phyloP scores from a whole-genome alignment of 2,888 invertebrate species.

The Amblyteles armatorius region DNA sequence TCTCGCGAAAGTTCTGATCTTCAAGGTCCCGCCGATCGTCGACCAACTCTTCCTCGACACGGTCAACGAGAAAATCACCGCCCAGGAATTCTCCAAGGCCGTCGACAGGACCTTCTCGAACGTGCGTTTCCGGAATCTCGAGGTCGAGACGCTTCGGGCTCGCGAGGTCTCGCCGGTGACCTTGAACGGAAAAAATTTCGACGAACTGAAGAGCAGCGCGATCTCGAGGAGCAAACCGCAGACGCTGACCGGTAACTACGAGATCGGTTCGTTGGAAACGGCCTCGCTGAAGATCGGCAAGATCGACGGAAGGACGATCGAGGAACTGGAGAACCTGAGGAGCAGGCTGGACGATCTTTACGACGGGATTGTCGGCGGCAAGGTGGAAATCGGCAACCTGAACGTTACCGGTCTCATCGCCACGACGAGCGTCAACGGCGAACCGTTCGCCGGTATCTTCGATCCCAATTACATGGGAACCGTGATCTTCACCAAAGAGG shows the following conservation, averaged over 20 bases:
- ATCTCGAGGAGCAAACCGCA: conserved; percentile 67
- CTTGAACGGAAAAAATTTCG: conserved; percentile 71
- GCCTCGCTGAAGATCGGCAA: conserved; percentile 60
- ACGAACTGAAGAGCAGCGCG: conserved; percentile 59
- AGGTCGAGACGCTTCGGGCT: conserved; percentile 83
- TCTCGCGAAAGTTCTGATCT: conserved; percentile 69
- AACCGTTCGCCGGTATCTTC: conserved; percentile 67
- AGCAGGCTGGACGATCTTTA: conserved; percentile 59
- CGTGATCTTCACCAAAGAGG: conserved; percentile 69
- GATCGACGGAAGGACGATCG: conserved; percentile 70
- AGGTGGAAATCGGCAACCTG: conserved; percentile 67
- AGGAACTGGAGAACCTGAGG: conserved; percentile 67
- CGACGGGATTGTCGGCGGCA: conserved; percentile 67
- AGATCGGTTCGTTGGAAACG: conserved; percentile 69
- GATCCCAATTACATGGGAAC: conserved; percentile 60
- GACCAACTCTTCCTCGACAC: conserved; percentile 70
- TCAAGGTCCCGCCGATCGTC: conserved; percentile 70
- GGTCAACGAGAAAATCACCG: conserved; percentile 70
- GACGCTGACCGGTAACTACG: conserved; percentile 68
- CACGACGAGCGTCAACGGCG: conserved; percentile 76
- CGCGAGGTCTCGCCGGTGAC: conserved; percentile 71
- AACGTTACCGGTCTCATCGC: conserved; percentile 77
- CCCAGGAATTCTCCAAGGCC: conserved; percentile 69
- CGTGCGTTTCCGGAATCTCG: conserved; percentile 85
- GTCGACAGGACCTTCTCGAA: conserved; percentile 83